Evolutionary conservation across 2,113 vertebrate genomes (phyloP).

Genomic region (Atrichornis clamosus): DNA sequence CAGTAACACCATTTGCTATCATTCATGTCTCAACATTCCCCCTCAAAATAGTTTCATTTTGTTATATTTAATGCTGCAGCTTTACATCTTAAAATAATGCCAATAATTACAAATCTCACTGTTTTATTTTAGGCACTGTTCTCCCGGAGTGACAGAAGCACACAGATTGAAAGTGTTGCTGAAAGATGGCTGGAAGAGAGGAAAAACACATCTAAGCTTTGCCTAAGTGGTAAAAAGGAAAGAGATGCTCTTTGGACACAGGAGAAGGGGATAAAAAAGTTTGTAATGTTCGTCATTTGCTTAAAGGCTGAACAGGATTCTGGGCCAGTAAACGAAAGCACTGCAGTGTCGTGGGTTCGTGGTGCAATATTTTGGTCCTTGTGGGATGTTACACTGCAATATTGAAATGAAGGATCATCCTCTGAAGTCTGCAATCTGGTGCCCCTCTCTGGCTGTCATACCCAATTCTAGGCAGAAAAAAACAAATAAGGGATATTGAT

Average conservation of each 20-base stretch:
- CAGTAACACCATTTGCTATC: background rate
- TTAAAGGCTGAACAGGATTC: background rate
- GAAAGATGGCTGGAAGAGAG: slow-evolving; percentile 8
- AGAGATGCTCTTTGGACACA: background rate
- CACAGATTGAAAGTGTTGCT: slow-evolving; percentile 19
- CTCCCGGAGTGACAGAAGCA: slow-evolving; percentile 20
- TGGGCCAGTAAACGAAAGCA: background rate
- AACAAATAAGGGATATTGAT: background rate
- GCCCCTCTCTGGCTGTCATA: slow-evolving; percentile 19
- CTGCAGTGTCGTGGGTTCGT: background rate
- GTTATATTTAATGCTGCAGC: slow-evolving; percentile 13
- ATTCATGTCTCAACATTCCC: slow-evolving; percentile 33
- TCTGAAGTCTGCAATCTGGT: slow-evolving; percentile 18
- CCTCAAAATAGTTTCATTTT: slow-evolving; percentile 44
- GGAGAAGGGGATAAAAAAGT: background rate
- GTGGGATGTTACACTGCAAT: background rate
- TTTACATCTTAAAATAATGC: slow-evolving; percentile 45
- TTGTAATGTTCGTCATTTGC: background rate
- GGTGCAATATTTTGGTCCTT: background rate
- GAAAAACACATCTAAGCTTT: slow-evolving; percentile 7
- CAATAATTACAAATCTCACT: slow-evolving; percentile 35
- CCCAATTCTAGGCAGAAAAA: background rate
- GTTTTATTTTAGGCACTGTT: slow-evolving; percentile 39
- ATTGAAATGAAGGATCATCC: background rate
- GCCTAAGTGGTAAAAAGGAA: background rate